Evolutionary conservation across 2,113 vertebrate species (phyloP).

Genomic region (Crotalus helleri): DNA sequence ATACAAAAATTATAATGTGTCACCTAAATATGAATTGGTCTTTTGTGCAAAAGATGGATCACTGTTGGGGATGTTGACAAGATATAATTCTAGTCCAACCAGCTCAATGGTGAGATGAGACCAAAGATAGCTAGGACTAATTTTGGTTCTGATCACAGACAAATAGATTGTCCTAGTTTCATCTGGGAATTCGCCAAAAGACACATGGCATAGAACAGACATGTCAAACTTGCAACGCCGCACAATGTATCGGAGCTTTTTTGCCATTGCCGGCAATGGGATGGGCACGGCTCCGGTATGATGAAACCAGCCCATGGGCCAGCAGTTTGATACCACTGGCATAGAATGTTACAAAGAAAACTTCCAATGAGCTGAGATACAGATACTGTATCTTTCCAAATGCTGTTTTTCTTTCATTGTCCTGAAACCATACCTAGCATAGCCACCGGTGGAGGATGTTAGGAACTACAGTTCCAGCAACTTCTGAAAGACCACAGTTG

Average conservation of each 20-base stretch:
- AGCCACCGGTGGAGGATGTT: background rate
- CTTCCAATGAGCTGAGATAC: background rate
- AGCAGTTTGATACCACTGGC: background rate
- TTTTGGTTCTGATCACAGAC: background rate
- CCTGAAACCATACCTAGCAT: background rate
- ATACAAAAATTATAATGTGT: background rate
- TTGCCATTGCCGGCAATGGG: no score
- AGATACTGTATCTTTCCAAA: background rate
- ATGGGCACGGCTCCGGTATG: no score
- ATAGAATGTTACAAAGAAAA: background rate
- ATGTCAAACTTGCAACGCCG: no score
- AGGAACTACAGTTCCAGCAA: background rate
- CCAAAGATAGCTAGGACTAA: background rate
- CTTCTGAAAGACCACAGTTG: background rate
- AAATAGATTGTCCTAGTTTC: background rate
- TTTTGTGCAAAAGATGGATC: background rate
- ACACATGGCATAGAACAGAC: background rate
- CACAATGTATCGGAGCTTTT: no score
- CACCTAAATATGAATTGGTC: background rate
- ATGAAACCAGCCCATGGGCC: no score
- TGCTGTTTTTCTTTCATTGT: background rate
- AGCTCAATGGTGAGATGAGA: background rate
- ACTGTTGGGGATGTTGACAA: background rate
- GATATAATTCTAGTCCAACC: background rate
- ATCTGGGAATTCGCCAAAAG: background rate